These are phyloP conservation scores for Metaphire vulgaris DNA, from an alignment of 1,140 invertebrate genomes.

Conservation along the genomic window DNA sequence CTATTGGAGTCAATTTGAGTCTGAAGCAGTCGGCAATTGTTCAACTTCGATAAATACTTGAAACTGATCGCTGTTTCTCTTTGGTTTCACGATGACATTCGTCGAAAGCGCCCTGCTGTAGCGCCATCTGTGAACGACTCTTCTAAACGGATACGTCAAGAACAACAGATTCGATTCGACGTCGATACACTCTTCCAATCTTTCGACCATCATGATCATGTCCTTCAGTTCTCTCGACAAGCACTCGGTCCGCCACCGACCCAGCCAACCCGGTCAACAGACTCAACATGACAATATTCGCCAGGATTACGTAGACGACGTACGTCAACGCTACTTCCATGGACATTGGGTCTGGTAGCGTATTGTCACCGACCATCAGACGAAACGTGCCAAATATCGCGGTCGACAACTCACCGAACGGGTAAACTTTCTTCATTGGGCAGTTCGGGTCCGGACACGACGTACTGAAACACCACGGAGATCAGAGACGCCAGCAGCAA, in stretches of 20 bases:
- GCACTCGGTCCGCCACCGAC: not conserved
- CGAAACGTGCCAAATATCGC: not conserved
- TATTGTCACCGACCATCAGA: not conserved
- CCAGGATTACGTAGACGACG: not conserved
- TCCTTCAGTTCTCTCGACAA: not conserved
- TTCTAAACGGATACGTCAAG: not conserved
- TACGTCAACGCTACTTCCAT: not conserved
- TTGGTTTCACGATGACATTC: not conserved
- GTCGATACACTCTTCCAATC: not conserved
- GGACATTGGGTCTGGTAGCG: not conserved
- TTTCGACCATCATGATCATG: not conserved
- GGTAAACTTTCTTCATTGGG: not conserved
- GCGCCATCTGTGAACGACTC: not conserved
- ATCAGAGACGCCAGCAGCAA: not conserved
- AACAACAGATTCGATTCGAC: not conserved
- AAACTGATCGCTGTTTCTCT: not conserved
- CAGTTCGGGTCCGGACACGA: not conserved
- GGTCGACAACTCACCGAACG: not conserved
- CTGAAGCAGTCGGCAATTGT: too few relatives aligned
- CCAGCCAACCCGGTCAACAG: not conserved
- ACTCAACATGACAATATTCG: not conserved
- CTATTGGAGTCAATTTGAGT: too few relatives aligned
- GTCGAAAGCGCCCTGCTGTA: not conserved
- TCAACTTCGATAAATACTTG: not conserved
- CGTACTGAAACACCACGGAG: not conserved